These are phyloP conservation scores for Osmoderma eremita DNA, from an alignment of 2,888 invertebrate genomes.

Conservation along the genomic window DNA sequence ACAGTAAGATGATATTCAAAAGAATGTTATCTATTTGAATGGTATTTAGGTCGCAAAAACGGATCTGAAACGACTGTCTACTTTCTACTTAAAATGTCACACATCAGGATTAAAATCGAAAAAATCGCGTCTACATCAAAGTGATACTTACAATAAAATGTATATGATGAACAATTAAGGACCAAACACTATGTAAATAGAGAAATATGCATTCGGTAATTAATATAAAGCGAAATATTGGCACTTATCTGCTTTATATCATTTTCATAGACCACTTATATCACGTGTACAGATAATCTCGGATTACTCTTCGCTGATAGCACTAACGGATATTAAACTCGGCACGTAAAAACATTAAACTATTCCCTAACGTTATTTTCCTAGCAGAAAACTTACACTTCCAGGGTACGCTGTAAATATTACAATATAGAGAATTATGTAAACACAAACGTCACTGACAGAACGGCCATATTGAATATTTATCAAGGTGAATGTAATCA, in stretches of 20 bases:
- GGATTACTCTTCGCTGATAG: constrained; percentile 48
- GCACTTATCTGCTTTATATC: constrained; percentile 51
- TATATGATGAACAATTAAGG: constrained; percentile 58
- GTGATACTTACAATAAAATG: constrained; percentile 60
- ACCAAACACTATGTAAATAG: constrained; percentile 57
- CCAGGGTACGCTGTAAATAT: constrained; percentile 27
- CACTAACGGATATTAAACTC: constrained; percentile 40
- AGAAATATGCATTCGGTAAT: constrained; percentile 45
- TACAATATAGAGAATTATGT: constrained; percentile 61
- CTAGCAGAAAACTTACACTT: constrained; percentile 26
- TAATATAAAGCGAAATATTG: constrained; percentile 48
- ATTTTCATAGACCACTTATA: constrained; percentile 53
- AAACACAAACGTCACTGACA: constrained; percentile 63
- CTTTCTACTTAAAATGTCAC: constrained; percentile 60
- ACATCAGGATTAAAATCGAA: constrained; percentile 48
- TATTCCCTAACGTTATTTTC: neutral
- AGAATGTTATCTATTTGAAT: constrained; percentile 51
- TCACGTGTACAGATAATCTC: constrained; percentile 50
- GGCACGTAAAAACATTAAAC: constrained; percentile 30
- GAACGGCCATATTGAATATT: constrained; percentile 59
- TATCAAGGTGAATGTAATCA: constrained; percentile 50
- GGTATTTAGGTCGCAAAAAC: constrained; percentile 63
- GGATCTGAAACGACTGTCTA: constrained; percentile 58
- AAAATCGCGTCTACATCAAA: constrained; percentile 34
- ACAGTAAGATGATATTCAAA: constrained; percentile 48